These are phyloP conservation scores for Balaeniceps rex DNA, from an alignment of 2,113 vertebrate species.

Conservation along the genomic window DNA sequence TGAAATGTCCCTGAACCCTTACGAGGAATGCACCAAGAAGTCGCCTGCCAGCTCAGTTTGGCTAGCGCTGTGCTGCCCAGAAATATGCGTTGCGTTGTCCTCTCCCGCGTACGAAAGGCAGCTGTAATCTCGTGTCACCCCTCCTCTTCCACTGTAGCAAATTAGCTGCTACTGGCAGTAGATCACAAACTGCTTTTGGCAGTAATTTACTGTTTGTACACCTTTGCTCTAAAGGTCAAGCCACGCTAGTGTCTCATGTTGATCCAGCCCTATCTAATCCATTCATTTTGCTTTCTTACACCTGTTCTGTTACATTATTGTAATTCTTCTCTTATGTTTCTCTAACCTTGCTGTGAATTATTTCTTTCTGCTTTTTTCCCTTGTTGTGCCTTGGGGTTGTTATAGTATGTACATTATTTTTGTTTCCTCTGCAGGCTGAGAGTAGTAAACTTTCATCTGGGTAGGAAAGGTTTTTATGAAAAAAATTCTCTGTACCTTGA, in stretches of 20 bases:
- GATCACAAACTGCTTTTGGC: conserved; percentile 37
- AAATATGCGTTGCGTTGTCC: neutral
- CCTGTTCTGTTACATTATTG: neutral
- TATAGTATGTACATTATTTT: neutral
- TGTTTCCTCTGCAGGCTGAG: neutral
- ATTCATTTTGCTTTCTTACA: neutral
- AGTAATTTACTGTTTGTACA: conserved; percentile 44
- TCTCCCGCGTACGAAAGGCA: neutral
- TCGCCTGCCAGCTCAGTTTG: neutral
- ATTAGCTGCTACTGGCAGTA: conserved; percentile 40
- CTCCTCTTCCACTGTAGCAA: conserved; percentile 4
- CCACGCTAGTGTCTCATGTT: neutral
- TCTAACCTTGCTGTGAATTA: neutral
- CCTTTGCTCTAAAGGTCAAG: conserved; percentile 31
- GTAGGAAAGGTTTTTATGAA: neutral
- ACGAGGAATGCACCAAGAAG: neutral
- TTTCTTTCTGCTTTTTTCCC: neutral
- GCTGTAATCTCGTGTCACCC: conserved; percentile 4
- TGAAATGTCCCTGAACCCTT: neutral
- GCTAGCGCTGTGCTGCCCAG: neutral
- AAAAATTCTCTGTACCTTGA: neutral
- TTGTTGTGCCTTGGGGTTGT: neutral
- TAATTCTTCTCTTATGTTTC: neutral
- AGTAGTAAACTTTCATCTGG: neutral
- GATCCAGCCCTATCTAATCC: neutral